These are phyloP conservation scores for Callipepla squamata DNA, from an alignment of 2,113 vertebrate species.

Conservation along the genomic window DNA sequence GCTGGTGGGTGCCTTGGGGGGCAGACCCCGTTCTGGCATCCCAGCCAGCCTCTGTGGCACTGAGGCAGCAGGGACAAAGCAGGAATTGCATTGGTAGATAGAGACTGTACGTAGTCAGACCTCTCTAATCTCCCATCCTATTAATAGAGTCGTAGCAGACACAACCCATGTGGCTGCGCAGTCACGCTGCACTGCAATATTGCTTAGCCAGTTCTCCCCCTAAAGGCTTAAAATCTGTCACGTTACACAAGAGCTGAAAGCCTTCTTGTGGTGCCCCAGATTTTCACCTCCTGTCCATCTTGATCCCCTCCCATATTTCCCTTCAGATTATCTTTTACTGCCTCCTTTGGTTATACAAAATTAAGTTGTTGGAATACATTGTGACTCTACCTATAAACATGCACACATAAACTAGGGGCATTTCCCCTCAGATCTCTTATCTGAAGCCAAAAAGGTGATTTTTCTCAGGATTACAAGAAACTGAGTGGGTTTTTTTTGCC, in stretches of 20 bases:
- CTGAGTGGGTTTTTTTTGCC: accelerated
- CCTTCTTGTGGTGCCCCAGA: conserved; percentile 8
- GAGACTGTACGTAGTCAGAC: neutral
- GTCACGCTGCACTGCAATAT: conserved; percentile 38
- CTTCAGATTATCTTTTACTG: neutral
- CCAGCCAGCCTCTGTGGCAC: neutral
- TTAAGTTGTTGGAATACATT: neutral
- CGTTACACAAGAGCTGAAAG: conserved; percentile 29
- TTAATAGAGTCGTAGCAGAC: conserved; percentile 51
- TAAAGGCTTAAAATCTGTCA: conserved; percentile 37
- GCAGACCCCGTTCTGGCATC: neutral
- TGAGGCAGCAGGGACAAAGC: neutral
- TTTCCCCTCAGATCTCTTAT: neutral
- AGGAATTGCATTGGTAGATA: neutral
- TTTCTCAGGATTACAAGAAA: neutral
- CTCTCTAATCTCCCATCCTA: conserved; percentile 30
- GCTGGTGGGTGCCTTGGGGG: neutral
- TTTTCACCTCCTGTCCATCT: neutral
- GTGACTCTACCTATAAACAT: accelerated
- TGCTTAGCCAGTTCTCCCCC: conserved; percentile 43
- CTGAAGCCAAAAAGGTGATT: neutral
- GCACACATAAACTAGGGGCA: accelerated
- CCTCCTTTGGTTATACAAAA: neutral
- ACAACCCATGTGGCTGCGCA: conserved; percentile 32
- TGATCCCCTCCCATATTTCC: neutral